Percentiles rank a stretch among this genome's conserved stretches.
These are phyloP conservation scores for Lepilemur ruficaudatus DNA, from an alignment of 2,797 vertebrate genomes.

Conservation along the genomic window DNA sequence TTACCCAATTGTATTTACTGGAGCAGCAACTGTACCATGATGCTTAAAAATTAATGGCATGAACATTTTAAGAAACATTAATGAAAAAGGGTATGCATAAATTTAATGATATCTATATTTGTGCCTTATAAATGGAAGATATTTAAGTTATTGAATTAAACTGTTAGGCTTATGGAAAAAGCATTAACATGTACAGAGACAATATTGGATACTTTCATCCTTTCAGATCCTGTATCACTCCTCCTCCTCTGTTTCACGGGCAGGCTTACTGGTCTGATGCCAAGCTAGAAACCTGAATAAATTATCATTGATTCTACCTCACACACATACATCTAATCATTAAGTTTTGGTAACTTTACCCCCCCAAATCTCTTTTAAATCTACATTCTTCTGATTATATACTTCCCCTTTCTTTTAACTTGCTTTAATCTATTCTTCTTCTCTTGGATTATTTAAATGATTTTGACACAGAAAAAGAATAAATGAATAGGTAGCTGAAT, in stretches of 20 bases:
- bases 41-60: conserved; percentile 49
- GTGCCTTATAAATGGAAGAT: background rate
- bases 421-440: background rate
- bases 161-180: background rate
- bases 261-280: background rate
- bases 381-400: background rate
- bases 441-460: background rate
- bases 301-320: background rate
- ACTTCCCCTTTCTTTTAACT: background rate
- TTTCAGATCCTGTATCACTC: background rate
- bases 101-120: background rate
- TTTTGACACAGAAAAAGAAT: background rate
- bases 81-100: conserved; percentile 33
- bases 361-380: background rate
- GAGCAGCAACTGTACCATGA: background rate
- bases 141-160: background rate
- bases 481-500: background rate
- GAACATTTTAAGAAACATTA: conserved; percentile 42
- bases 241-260: background rate
- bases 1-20: conserved; percentile 4
- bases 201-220: background rate
- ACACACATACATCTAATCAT: background rate
- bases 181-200: background rate
- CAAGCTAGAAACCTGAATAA: background rate
- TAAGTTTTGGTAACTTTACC: background rate